phyloP scores from a whole-genome alignment of 2,797 vertebrate species.

The Characodon lateralis region DNA sequence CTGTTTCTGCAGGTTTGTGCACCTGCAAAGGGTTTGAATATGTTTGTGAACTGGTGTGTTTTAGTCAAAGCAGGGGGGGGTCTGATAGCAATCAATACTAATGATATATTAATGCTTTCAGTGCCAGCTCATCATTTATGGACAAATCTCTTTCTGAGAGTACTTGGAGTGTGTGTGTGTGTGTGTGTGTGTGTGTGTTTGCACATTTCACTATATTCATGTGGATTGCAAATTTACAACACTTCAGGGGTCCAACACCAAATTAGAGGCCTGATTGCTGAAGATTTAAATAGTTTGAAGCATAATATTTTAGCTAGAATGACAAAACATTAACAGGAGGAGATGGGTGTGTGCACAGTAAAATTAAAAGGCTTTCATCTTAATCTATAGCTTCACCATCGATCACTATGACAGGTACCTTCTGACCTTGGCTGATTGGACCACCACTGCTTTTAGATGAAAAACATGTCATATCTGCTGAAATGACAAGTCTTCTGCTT shows the following conservation, averaged over 20 bases:
- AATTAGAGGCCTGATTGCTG: not conserved
- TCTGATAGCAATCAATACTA: conserved; percentile 89
- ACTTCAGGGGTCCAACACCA: not conserved
- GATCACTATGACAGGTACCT: conserved; percentile 66
- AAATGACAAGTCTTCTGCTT: conserved; percentile 21
- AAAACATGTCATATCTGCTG: conserved; percentile 36
- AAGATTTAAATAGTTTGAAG: not conserved
- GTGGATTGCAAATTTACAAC: conserved; percentile 1
- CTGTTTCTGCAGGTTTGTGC: conserved; percentile 54
- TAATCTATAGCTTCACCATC: conserved; percentile 69
- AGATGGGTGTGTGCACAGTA: not conserved
- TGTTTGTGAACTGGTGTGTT: conserved; percentile 33
- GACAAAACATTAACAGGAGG: not conserved
- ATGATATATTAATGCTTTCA: conserved; percentile 95
- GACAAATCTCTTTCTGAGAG: conserved; percentile 67
- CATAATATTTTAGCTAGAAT: not conserved
- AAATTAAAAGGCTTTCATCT: conserved; percentile 50
- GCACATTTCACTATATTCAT: not conserved
- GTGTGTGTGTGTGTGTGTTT: conserved; percentile 20
- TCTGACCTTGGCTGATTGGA: conserved; percentile 60
- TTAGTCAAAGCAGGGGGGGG: conserved; percentile 44
- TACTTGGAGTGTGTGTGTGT: not conserved
- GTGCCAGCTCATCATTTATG: conserved; percentile 81
- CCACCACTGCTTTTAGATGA: conserved; percentile 45
- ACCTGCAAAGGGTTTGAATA: conserved; percentile 26